Evolutionary conservation across 2,113 vertebrate species (phyloP).

Genomic region (Malaclemys terrapin): DNA sequence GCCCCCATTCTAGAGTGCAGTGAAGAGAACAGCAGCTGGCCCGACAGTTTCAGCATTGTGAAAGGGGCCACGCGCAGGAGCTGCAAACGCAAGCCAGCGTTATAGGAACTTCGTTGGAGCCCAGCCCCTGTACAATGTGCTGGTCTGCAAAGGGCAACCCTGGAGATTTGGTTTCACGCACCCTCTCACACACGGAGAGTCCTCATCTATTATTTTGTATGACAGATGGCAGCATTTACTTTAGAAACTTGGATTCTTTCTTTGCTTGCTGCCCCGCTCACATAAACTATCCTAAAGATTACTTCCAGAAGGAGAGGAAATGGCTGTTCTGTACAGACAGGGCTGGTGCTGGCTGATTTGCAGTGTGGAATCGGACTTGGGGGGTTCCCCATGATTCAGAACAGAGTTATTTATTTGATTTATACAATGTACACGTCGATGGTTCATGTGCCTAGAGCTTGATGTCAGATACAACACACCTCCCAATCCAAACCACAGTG

Average conservation of each 20-base stretch:
- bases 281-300: background rate
- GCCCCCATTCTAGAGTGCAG: background rate
- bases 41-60: background rate
- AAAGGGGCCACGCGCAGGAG: background rate
- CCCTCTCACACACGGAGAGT: background rate
- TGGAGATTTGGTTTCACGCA: background rate
- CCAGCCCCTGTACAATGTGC: background rate
- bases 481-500: background rate
- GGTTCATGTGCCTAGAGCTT: too few species aligned
- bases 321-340: background rate
- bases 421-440: background rate
- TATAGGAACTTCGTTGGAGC: background rate
- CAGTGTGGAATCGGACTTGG: background rate
- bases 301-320: background rate
- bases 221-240: background rate
- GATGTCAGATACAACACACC: too few species aligned
- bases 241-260: background rate
- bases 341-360: background rate
- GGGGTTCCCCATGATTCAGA: background rate
- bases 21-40: background rate
- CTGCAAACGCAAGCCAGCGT: background rate
- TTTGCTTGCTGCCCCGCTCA: background rate
- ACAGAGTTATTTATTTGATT: background rate
- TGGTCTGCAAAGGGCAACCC: background rate
- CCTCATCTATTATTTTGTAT: background rate